Base-by-base conservation (phyloP, 2,113 vertebrate species). In the Zosterops borbonicus region DNA sequence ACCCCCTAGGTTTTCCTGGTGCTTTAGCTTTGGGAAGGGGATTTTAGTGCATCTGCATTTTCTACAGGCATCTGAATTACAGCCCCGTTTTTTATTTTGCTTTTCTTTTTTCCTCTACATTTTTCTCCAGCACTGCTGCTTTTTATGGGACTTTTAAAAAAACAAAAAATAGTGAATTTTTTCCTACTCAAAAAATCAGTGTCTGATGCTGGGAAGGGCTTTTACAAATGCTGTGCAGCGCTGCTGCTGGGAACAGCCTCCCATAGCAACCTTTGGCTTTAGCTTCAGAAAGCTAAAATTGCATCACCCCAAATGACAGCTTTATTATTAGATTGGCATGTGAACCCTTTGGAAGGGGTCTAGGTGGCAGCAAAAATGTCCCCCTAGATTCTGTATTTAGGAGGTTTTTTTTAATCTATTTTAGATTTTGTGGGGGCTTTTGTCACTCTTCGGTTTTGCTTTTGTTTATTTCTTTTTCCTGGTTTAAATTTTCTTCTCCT, bases 251-350 rank as follows among this genome's bases (percentile, higher is more conserved):
- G 85, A 95, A 47, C 35, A 85, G 68, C 96, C 68, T 95, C 64
- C 92, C 94, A 77, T 94, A 87, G 92, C 95, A 97, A 95, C 94
- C 89, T 93, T 55, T 71, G 90, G 68, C 92, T 94, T 31, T 39
- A 39, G 39, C 39, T 39, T 39, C 39, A 39, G 59, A 89, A 74
- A 92, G 56, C 75, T 88, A 21, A 92, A 96, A 95, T 91, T 85
- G 33, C 78, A 44, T 93, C 94, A 80, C 59, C 82, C 83, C n/a
- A 4, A 74, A 18, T 19, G 37, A 90, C 79, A 86, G 68, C 79
- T 93, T 91, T 91, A 94, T 93, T 93, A 52, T 89, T 93, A 80
- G 85, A 88, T 74, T 90, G 93, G 75, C 85, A 63, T 42, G 47
- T 85, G 87, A 88, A 83, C 87, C 79, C 82, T 93, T 79, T 77